Percentiles rank a stretch among this genome's conserved stretches.
phyloP scores from a whole-genome alignment of 2,797 vertebrate genomes.

The Chromobotia macracanthus region DNA sequence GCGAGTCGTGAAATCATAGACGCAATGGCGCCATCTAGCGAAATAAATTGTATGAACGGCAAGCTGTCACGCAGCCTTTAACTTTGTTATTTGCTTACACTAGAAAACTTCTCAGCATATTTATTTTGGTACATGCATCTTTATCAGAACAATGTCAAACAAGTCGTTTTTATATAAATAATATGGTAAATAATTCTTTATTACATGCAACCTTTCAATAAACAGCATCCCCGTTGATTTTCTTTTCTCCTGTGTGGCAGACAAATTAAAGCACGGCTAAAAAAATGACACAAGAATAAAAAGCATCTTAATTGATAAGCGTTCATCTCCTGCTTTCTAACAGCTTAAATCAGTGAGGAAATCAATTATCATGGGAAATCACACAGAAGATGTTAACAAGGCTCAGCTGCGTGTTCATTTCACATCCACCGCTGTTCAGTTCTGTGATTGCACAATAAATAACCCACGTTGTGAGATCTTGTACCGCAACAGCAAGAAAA shows the following conservation, averaged over 20 bases:
- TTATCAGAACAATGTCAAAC: no score
- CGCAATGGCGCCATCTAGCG: conserved; percentile 15
- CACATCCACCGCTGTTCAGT: background rate
- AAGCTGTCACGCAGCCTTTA: background rate
- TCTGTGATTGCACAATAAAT: background rate
- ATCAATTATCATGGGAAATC: conserved; percentile 42
- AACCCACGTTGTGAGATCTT: background rate
- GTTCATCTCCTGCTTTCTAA: conserved; percentile 21
- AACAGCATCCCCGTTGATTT: background rate
- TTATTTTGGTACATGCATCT: no score
- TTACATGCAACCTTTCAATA: no score
- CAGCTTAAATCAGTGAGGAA: conserved; percentile 24
- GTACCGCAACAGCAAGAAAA: background rate
- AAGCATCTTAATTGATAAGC: conserved; percentile 26
- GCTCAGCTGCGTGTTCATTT: conserved; percentile 36
- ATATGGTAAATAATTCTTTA: no score
- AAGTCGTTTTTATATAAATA: no score
- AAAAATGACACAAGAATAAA: background rate
- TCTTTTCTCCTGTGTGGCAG: background rate
- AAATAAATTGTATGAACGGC: background rate
- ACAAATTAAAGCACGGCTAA: background rate
- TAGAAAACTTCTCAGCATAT: no score
- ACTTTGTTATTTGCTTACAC: background rate
- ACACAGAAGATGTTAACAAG: conserved; percentile 42
- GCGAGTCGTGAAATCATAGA: background rate